Conservation (phyloP, 2,888 invertebrate species). For the Sussaba pulchella region DNA sequence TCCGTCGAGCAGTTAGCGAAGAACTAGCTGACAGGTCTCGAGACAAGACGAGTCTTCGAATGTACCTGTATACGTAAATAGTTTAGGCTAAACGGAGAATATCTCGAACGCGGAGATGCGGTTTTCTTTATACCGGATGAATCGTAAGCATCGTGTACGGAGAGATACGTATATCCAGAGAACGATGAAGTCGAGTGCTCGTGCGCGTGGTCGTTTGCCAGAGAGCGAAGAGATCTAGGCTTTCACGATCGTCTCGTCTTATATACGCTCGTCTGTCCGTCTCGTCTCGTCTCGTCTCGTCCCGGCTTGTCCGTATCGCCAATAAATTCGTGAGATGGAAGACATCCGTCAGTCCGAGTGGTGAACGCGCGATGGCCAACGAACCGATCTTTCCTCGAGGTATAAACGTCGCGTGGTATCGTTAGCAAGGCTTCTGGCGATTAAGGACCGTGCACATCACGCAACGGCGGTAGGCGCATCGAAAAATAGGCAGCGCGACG, state of each 20-base stretch:
- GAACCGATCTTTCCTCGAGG: slow-evolving; percentile 40
- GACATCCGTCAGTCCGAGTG: slow-evolving; percentile 66
- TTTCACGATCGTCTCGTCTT: slow-evolving; percentile 42
- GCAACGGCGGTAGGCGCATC: slow-evolving; percentile 6
- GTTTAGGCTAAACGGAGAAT: slow-evolving; percentile 44
- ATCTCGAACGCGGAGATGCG: slow-evolving; percentile 29
- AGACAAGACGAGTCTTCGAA: slow-evolving; percentile 22
- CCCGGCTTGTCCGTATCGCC: slow-evolving; percentile 54
- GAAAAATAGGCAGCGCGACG: slow-evolving; percentile 40
- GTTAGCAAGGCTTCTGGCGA: slow-evolving; percentile 49
- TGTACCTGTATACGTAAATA: slow-evolving; percentile 36
- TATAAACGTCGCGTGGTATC: slow-evolving; percentile 51
- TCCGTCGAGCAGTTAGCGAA: slow-evolving; percentile 32
- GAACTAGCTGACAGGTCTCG: slow-evolving; percentile 48
- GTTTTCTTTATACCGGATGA: slow-evolving; percentile 28
- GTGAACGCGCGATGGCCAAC: slow-evolving; percentile 43
- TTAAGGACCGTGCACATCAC: slow-evolving; percentile 38
- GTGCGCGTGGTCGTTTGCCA: slow-evolving; percentile 48
- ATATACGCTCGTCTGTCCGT: slow-evolving; percentile 26
- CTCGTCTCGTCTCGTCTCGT: slow-evolving; percentile 30
- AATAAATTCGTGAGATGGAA: slow-evolving; percentile 69
- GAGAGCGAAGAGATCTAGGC: slow-evolving; percentile 33
- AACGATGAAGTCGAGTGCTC: slow-evolving; percentile 29
- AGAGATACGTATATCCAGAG: slow-evolving; percentile 7
- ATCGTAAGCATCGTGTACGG: slow-evolving; percentile 12